Base-by-base conservation (phyloP, 2,797 vertebrate genomes). In the Cryptoblepharus egeriae region DNA sequence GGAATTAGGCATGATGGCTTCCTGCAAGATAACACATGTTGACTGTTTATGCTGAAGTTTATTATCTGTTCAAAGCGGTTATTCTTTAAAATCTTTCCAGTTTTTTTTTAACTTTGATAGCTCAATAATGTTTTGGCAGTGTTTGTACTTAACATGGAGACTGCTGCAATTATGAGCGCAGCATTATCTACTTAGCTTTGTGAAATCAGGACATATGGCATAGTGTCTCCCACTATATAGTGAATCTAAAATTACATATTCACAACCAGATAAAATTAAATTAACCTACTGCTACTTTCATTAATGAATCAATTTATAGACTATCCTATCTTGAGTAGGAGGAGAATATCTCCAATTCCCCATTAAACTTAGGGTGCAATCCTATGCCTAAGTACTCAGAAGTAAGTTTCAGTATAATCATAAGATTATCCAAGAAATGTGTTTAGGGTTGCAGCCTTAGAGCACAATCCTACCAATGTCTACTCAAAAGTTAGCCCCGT, bases 31-130 rank as follows among this genome's bases (percentile, higher is more conserved):
- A 77, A 42, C 18, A 68, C 18, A 68, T 55, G 30, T 55, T 35
- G 45, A 67, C 24, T 55, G 8, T 37, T 37, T 68, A 55, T 67
- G 45, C 30, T 68, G 28, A 37, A 20, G 12, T 35, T 52, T 55
- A 77, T 35, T 65, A 65, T 28, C 60, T 77, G 18, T 12, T 65
- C 32, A 26, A 65, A 49, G 12, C 55, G 13, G 9, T 32, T 77
- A 68, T 57, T 73, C 71, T 57, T 67, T 78, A 55, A 78, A 35
- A n/a, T 9, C n/a, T 49, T 64, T 45, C 75, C 4, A 26, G 1
- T 52, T 52, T 77, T 67, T 64, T 63, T n/a, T n/a, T n/a, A n/a
- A 58, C 69, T 18, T 52, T 68, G 32, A 78, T 69, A 69, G 49
- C 32, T 37, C 18, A n/a, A 49, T 52, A 65, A 52, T 65, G 7